A percentile compares a stretch with the other conserved stretches of the same genome.
Evolutionary conservation across 2,797 vertebrate species (phyloP).

Genomic region (Eleutherodactylus coqui): DNA sequence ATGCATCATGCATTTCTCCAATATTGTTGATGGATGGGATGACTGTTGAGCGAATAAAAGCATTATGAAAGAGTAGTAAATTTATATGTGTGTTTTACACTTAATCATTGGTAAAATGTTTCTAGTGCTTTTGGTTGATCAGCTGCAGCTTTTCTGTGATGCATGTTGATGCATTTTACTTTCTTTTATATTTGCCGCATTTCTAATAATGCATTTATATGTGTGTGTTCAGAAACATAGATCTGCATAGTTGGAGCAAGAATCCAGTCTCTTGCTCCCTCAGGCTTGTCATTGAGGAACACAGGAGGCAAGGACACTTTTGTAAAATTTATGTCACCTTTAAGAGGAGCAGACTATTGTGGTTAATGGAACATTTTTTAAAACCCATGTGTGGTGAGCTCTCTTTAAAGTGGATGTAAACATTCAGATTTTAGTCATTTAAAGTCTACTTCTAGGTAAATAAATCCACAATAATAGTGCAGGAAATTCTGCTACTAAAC

Average conservation of each 20-base stretch:
- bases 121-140: not conserved
- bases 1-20: not conserved
- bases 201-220: not conserved
- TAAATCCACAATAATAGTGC: too few species aligned
- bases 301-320: too few species aligned
- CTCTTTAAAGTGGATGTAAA: too few species aligned
- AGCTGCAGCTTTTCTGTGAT: not conserved
- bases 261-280: not conserved
- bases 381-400: too few species aligned
- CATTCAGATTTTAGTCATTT: too few species aligned
- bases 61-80: not conserved
- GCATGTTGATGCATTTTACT: not conserved
- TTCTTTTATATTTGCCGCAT: not conserved
- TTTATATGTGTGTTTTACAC: conserved; percentile 24
- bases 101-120: not conserved
- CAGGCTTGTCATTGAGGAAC: not conserved
- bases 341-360: too few species aligned
- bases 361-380: too few species aligned
- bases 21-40: conserved; percentile 8
- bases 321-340: too few species aligned
- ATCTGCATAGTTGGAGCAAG: not conserved
- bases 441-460: too few species aligned
- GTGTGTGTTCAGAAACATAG: not conserved
- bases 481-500: too few species aligned
- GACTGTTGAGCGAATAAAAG: not conserved